phyloP scores from a whole-genome alignment of 2,113 vertebrate genomes.

The Bothrops jararaca region DNA sequence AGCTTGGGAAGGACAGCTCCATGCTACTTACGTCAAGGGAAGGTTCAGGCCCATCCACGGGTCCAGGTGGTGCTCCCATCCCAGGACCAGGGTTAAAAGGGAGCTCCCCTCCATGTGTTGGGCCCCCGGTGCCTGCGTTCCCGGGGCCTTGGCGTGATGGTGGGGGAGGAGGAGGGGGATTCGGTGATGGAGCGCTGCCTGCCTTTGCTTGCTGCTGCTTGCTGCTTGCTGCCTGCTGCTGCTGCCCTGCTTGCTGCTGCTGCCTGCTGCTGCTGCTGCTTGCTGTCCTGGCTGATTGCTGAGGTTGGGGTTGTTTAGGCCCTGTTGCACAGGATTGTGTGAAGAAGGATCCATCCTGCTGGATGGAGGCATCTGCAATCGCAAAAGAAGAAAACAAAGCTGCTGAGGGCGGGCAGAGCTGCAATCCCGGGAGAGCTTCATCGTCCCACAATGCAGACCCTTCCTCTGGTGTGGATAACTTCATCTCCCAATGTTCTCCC shows the following conservation, averaged over 20 bases:
- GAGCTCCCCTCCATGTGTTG: constrained; percentile 48
- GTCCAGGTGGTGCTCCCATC: constrained; percentile 56
- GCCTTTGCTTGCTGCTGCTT: too few species aligned
- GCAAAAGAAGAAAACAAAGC: rapidly evolving
- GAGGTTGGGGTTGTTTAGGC: constrained; percentile 70
- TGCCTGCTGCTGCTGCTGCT: not conserved
- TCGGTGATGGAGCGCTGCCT: constrained; percentile 79
- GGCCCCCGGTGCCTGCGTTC: constrained; percentile 24
- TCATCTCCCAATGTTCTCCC: not conserved
- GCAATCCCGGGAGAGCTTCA: not conserved
- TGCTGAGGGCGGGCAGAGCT: not conserved
- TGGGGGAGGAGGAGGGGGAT: constrained; percentile 48
- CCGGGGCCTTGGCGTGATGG: constrained; percentile 69
- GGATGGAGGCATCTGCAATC: constrained; percentile 69
- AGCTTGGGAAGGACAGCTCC: not conserved
- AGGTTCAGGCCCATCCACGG: constrained; percentile 82
- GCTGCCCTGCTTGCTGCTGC: not conserved
- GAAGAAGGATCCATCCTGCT: constrained; percentile 78
- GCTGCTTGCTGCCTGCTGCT: not conserved
- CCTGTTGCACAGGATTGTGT: constrained; percentile 76
- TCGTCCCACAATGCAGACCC: not conserved
- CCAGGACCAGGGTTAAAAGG: constrained; percentile 72
- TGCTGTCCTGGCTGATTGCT: constrained; percentile 69
- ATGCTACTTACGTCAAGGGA: constrained; percentile 84
- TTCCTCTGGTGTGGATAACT: not conserved